Base-by-base conservation (phyloP, 2,797 vertebrate genomes). In the Danio aesculapii region DNA sequence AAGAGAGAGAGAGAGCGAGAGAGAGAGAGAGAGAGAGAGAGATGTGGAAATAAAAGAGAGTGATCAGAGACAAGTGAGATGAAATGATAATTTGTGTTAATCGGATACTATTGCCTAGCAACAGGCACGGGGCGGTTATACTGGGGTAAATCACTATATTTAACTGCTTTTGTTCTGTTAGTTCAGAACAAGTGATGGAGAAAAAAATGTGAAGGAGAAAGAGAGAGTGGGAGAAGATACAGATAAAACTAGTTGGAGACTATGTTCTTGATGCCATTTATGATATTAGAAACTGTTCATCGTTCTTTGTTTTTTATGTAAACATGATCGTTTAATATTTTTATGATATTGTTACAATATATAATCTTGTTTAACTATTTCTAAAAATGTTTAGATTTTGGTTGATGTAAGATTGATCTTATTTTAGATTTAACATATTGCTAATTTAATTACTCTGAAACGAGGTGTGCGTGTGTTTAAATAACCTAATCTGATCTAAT, bases 181-280 rank as follows among this genome's bases (percentile, higher is more conserved):
- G 84, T 88, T 61, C 77, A 68, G 89, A 90, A 87, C 87, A 91
- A 93, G 90, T 91, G 90, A 90, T 89, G 85, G 76, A 57, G 83
- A 88, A 88, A 89, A 84, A 87, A 88, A 89, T 55, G 87, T 85
- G 91, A 89, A 92, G 90, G 88, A 64, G 41, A 52, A 0, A 43
- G 53, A 78, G n/a, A 61, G 49, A 72, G 5, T 6, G 6, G n/a
- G 8, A 30, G 30, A 58, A 8, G 41, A 14, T 3, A 12, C 8
- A 44, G 52, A 64, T 88, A 90, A 89, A 83, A 14, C 0, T n/a
- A 69, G 9, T 39, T 11, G 21, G 46, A 84, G 84, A 55, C 17
- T 6, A 70, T 70, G 9, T n/a, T 53, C n/a, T n/a, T 3, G 30
- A 55, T 41, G 50, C 6, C 50, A 17, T 70, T 57, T 19, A 19